phyloP scores from a whole-genome alignment of 1,140 invertebrate species.

The Carcinoscorpius rotundicauda region DNA sequence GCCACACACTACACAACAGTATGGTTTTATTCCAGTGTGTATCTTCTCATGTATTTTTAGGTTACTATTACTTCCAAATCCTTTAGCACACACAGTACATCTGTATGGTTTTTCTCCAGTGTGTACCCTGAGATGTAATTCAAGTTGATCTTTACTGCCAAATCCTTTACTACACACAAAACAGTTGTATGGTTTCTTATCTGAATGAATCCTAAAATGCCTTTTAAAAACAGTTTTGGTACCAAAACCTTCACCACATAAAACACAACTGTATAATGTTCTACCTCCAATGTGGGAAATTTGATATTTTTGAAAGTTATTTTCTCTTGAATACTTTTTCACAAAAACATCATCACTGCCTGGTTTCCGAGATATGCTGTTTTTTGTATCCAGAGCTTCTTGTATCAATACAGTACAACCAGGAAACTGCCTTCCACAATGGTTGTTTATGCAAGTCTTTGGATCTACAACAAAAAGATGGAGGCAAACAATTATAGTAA shows the following conservation, averaged over 20 bases:
- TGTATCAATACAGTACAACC: too few relatives aligned
- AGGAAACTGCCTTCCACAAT: too few relatives aligned
- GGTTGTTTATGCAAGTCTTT: too few relatives aligned
- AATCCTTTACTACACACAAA: slow-evolving; percentile 31
- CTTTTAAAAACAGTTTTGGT: neutral
- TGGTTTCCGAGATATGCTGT: too few relatives aligned
- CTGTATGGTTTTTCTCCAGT: slow-evolving; percentile 24
- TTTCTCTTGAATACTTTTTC: too few relatives aligned
- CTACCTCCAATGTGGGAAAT: slow-evolving; percentile 52
- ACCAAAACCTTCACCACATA: slow-evolving; percentile 42
- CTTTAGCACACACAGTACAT: slow-evolving; percentile 24
- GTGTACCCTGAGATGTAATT: slow-evolving; percentile 29
- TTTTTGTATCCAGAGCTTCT: too few relatives aligned
- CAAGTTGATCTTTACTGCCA: slow-evolving; percentile 32
- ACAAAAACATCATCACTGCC: too few relatives aligned
- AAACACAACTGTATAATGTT: slow-evolving; percentile 73
- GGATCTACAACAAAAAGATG: too few relatives aligned
- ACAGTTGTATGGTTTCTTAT: slow-evolving; percentile 79
- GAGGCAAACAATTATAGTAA: too few relatives aligned
- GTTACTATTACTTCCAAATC: slow-evolving; percentile 27
- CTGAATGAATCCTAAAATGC: slow-evolving; percentile 53
- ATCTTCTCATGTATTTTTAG: slow-evolving; percentile 32
- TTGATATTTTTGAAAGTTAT: too few relatives aligned
- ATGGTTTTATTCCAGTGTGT: slow-evolving; percentile 31
- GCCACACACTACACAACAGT: slow-evolving; percentile 26